Evolutionary conservation across 2,797 vertebrate genomes (phyloP).

Genomic region (Tragelaphus eurycerus): DNA sequence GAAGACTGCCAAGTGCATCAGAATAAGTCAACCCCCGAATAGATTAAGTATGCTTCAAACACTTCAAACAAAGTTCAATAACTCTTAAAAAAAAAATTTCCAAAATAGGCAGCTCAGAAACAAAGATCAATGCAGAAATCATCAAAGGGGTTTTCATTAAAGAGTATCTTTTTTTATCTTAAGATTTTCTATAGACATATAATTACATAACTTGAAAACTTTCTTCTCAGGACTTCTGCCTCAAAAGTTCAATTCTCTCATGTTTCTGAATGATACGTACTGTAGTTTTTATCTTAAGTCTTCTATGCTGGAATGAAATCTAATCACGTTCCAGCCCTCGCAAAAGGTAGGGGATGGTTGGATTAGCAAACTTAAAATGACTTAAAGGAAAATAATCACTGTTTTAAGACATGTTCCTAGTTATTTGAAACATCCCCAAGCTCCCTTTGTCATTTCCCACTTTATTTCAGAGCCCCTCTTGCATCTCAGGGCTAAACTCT

Average conservation of each 20-base stretch:
- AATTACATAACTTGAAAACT: not conserved
- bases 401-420: not conserved
- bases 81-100: not conserved
- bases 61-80: not conserved
- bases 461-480: not conserved
- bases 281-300: not conserved
- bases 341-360: not conserved
- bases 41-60: not conserved
- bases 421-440: not conserved
- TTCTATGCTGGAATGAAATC: not conserved
- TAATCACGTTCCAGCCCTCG: not conserved
- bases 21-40: not conserved
- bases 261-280: not conserved
- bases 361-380: not conserved
- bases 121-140: constrained; percentile 37
- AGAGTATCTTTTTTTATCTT: not conserved
- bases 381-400: not conserved
- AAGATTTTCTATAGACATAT: not conserved
- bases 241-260: not conserved
- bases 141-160: constrained; percentile 35
- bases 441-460: rapidly evolving
- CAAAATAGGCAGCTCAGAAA: constrained; percentile 39
- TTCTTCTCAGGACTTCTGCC: not conserved
- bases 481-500: not conserved
- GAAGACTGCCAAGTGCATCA: not conserved